Evolutionary conservation across 2,113 vertebrate genomes (phyloP).

Genomic region (Acanthisitta chloris): DNA sequence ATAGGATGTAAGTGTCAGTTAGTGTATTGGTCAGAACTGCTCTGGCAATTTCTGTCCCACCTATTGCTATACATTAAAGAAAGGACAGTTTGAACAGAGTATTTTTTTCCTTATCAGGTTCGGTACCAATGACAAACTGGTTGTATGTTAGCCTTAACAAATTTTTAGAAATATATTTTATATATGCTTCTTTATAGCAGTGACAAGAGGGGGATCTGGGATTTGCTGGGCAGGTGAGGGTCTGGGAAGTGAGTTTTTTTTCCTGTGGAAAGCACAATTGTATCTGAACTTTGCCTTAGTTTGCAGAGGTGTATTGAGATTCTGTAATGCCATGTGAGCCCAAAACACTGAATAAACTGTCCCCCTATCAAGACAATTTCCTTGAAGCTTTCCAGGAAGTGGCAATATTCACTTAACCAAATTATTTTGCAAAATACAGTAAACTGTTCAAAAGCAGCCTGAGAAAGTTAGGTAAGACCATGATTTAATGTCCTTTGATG

Average conservation of each 20-base stretch:
- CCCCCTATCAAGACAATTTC: not conserved
- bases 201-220: not conserved
- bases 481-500: not conserved
- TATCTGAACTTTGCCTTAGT: not conserved
- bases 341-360: not conserved
- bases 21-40: not conserved
- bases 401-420: not conserved
- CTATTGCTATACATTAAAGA: not conserved
- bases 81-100: not conserved
- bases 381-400: not conserved
- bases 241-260: not conserved
- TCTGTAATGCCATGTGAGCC: not conserved
- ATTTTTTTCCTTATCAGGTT: not conserved
- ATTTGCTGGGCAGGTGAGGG: not conserved
- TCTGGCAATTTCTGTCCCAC: not conserved
- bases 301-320: not conserved
- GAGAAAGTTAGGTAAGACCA: not conserved
- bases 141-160: not conserved
- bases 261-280: not conserved
- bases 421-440: not conserved
- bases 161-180: not conserved
- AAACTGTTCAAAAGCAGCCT: not conserved
- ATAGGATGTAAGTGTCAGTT: not conserved
- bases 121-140: not conserved
- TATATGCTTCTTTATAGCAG: not conserved